Evolutionary conservation across 2,113 vertebrate genomes (phyloP).

Genomic region (Mandrillus leucophaeus): DNA sequence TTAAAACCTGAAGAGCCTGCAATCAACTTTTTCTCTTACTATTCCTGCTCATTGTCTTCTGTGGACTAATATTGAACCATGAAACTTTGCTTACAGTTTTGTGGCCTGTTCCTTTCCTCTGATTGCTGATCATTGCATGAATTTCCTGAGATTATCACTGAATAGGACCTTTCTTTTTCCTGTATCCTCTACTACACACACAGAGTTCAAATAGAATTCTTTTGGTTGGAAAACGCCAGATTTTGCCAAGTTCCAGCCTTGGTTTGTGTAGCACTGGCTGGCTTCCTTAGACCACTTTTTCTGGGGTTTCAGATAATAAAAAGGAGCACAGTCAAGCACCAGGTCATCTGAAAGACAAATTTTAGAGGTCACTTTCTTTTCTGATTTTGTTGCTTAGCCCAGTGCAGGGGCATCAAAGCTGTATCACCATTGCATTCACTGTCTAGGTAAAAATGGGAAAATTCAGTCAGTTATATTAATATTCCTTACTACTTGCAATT

Average conservation of each 20-base stretch:
- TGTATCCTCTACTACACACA: neutral
- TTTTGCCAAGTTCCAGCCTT: neutral
- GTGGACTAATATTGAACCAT: neutral
- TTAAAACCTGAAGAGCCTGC: neutral
- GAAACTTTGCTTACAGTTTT: neutral
- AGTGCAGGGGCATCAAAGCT: neutral
- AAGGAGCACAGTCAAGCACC: neutral
- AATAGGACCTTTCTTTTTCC: neutral
- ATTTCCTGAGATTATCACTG: neutral
- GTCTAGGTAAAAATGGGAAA: neutral
- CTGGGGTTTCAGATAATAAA: neutral
- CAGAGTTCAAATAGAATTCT: neutral
- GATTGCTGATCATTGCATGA: neutral
- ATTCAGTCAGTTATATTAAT: neutral
- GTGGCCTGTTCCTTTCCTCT: neutral
- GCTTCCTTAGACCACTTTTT: neutral
- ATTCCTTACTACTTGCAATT: neutral
- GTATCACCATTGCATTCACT: neutral
- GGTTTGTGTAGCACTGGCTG: neutral
- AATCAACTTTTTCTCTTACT: neutral
- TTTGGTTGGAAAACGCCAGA: neutral
- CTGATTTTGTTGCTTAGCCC: constrained; percentile 7
- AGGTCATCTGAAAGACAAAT: neutral
- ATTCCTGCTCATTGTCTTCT: neutral
- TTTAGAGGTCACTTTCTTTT: neutral